Percentiles rank a stretch among this genome's conserved stretches.
phyloP scores from a whole-genome alignment of 2,797 vertebrate species.

The Cynopterus sphinx region DNA sequence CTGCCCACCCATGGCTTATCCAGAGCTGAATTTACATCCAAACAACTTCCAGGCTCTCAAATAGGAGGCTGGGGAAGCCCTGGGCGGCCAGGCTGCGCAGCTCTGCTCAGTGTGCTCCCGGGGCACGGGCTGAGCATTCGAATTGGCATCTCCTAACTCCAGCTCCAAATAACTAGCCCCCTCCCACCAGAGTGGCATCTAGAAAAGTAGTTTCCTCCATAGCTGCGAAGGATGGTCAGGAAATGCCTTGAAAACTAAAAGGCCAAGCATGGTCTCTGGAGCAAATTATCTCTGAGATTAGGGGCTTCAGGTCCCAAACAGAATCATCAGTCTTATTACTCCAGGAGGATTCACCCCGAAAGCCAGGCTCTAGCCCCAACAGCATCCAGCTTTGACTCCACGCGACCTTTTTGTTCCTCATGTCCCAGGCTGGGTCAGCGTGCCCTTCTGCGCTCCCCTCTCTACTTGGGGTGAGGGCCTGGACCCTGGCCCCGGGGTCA shows the following conservation, averaged over 20 bases:
- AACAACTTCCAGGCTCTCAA: background rate
- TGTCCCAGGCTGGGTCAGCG: background rate
- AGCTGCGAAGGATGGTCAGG: background rate
- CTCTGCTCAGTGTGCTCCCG: background rate
- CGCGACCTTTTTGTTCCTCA: background rate
- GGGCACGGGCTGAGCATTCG: background rate
- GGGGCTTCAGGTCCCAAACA: background rate
- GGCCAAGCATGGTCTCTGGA: background rate
- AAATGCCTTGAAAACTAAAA: constrained; percentile 39
- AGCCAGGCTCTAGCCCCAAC: background rate
- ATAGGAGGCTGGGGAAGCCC: background rate
- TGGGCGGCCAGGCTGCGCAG: background rate
- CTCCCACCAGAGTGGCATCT: background rate
- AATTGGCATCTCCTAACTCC: background rate
- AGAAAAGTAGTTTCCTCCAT: constrained; percentile 18
- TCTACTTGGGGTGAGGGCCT: background rate
- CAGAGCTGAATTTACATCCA: background rate
- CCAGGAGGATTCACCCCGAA: background rate
- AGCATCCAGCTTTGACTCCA: background rate
- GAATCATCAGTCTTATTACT: background rate
- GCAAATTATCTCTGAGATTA: background rate
- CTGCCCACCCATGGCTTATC: background rate
- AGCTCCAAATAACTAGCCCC: background rate
- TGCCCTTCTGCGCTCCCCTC: background rate
- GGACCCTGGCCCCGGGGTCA: background rate